Evolutionary conservation across 2,888 invertebrate genomes (phyloP).

Genomic region (Theodoxus fluviatilis): DNA sequence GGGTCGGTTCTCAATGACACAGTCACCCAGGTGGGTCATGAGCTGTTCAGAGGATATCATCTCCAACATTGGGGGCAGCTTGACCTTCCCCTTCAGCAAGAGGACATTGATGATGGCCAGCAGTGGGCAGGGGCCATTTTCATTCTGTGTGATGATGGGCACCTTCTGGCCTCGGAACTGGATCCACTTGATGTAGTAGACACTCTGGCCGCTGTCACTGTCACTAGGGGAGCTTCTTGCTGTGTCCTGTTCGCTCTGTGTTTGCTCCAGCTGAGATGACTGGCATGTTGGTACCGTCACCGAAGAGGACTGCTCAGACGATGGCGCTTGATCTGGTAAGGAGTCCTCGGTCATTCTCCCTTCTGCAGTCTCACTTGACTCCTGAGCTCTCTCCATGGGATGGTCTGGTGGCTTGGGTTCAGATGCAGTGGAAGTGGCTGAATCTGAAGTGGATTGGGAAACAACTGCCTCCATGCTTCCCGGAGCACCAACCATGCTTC

Average conservation of each 20-base stretch:
- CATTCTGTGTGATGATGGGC: conserved; percentile 70
- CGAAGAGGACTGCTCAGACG: not conserved
- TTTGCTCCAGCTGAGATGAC: not conserved
- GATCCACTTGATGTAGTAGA: conserved; percentile 70
- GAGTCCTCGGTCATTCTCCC: too few species aligned
- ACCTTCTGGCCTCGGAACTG: conserved; percentile 61
- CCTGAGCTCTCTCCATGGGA: too few species aligned
- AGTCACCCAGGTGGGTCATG: conserved; percentile 68
- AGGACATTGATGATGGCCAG: conserved; percentile 70
- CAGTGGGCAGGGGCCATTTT: conserved; percentile 72
- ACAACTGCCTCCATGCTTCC: too few species aligned
- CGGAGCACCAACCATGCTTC: too few species aligned
- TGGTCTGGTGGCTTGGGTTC: too few species aligned
- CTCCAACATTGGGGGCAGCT: conserved; percentile 64
- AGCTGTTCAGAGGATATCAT: conserved; percentile 68
- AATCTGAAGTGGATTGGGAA: too few species aligned
- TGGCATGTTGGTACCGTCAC: not conserved
- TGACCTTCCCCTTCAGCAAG: conserved; percentile 67
- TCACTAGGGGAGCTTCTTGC: not conserved
- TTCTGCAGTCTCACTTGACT: too few species aligned
- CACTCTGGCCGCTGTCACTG: conserved; percentile 40
- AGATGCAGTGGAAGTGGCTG: too few species aligned
- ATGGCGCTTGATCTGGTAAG: not conserved
- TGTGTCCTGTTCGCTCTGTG: too few species aligned
- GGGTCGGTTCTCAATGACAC: conserved; percentile 67